Conservation (phyloP, 2,113 vertebrate genomes). For the Jacana jacana region DNA sequence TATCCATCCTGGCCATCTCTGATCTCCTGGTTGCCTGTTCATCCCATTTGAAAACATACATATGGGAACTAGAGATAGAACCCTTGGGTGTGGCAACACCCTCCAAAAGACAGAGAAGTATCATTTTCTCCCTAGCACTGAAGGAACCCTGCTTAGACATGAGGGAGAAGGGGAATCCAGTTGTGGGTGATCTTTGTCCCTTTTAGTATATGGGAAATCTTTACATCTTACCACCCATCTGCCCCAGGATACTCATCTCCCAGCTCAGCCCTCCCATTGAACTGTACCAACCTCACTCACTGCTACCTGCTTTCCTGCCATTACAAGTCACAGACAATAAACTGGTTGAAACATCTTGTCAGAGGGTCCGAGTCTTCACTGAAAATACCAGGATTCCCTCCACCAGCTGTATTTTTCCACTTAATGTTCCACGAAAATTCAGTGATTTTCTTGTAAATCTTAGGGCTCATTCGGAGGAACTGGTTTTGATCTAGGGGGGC, state of each 20-base stretch:
- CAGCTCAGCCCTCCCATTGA: not conserved
- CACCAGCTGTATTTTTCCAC: not conserved
- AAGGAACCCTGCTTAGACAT: not conserved
- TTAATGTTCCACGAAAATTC: not conserved
- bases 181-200: not conserved
- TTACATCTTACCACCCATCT: not conserved
- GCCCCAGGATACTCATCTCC: not conserved
- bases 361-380: not conserved
- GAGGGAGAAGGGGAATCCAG: not conserved
- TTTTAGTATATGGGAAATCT: not conserved
- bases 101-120: not conserved
- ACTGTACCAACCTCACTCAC: not conserved
- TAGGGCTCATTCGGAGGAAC: not conserved
- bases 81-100: too few relatives aligned
- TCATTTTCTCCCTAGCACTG: not conserved
- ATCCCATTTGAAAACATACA: too few relatives aligned
- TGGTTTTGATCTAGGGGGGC: not conserved
- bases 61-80: too few relatives aligned
- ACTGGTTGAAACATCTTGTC: not conserved
- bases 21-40: too few relatives aligned
- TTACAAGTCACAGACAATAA: not conserved
- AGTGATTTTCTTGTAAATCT: not conserved
- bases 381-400: not conserved
- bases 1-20: too few relatives aligned
- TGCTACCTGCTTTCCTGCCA: not conserved